Conservation (phyloP, 2,113 vertebrate genomes). For the Turdus rufiventris region DNA sequence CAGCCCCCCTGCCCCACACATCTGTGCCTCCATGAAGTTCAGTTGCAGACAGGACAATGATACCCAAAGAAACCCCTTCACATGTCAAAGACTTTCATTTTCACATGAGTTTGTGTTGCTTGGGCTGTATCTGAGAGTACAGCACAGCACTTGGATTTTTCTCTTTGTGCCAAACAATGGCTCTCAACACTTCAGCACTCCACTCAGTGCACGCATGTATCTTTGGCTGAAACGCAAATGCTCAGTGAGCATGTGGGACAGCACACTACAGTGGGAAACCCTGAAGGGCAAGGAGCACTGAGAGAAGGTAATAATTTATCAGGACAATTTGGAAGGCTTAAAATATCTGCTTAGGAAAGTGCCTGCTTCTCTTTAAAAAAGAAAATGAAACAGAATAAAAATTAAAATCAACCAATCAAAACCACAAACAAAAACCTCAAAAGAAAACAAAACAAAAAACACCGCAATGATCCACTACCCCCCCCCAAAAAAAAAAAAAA, state of each 20-base stretch:
- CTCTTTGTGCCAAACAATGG: neutral
- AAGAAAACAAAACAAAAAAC: neutral
- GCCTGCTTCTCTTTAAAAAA: neutral
- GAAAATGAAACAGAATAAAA: neutral
- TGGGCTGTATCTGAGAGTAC: neutral
- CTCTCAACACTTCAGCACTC: neutral
- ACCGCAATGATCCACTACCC: no score
- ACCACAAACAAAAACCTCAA: neutral
- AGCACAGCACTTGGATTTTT: neutral
- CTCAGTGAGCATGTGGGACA: neutral
- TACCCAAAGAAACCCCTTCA: constrained; percentile 10
- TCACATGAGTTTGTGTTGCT: neutral
- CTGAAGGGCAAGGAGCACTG: neutral
- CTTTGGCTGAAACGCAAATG: neutral
- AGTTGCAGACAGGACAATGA: neutral
- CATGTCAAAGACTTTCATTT: constrained; percentile 6
- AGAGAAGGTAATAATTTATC: neutral
- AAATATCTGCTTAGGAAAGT: neutral
- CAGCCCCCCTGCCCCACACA: neutral
- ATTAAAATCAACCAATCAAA: neutral
- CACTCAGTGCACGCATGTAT: neutral
- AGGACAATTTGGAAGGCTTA: neutral
- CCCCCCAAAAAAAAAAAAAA: neutral
- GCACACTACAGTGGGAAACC: neutral
- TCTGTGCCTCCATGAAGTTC: neutral